Evolutionary conservation across 2,797 vertebrate species (phyloP).

Genomic region (Ataeniobius toweri): DNA sequence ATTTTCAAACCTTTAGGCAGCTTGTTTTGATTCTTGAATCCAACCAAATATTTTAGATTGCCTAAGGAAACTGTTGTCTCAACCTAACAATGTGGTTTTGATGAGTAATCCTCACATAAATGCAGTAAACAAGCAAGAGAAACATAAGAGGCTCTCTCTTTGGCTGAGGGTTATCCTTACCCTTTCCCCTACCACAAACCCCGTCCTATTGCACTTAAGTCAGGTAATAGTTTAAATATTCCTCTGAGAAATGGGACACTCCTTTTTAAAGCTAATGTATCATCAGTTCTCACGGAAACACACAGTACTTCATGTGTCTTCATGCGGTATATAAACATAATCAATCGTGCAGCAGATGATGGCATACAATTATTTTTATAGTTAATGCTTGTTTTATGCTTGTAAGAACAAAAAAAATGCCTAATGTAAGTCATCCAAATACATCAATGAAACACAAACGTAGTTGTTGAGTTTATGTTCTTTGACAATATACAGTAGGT

Average conservation of each 20-base stretch:
- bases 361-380: not conserved
- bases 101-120: not conserved
- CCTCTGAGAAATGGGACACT: not conserved
- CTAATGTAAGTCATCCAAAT: not conserved
- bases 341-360: not conserved
- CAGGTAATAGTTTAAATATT: not conserved
- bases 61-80: not conserved
- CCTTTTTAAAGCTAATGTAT: slow-evolving; percentile 1
- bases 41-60: not conserved
- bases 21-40: not conserved
- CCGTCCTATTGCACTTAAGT: not conserved
- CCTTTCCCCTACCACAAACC: not conserved
- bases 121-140: not conserved
- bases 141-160: not conserved
- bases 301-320: not conserved
- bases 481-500: not conserved
- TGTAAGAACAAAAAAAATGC: not conserved
- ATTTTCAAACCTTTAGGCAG: not conserved
- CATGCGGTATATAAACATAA: not conserved
- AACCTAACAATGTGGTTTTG: not conserved
- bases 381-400: not conserved
- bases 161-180: not conserved
- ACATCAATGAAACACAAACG: not conserved
- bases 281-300: not conserved
- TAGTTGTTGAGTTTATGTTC: not conserved